phyloP scores from a whole-genome alignment of 2,113 vertebrate species.

The Meleagris gallopavo region DNA sequence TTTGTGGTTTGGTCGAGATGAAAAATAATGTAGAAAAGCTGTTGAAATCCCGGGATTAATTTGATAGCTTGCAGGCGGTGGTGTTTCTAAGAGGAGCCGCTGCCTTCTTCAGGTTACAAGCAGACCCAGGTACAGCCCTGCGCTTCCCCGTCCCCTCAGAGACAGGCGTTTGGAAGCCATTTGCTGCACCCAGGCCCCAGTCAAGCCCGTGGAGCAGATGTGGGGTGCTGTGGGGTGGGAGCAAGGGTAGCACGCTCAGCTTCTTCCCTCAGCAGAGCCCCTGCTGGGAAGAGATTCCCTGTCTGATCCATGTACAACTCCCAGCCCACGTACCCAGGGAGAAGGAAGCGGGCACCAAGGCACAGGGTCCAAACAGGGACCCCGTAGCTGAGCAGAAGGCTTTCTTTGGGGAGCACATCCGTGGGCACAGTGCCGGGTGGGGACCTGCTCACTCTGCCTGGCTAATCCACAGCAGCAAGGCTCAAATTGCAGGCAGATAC shows the following conservation, averaged over 20 bases:
- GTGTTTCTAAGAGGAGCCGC: conserved; percentile 42
- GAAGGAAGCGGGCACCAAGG: rapidly evolving
- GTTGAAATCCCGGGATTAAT: conserved; percentile 73
- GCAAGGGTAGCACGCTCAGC: no score
- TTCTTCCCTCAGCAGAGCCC: no score
- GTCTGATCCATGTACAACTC: rapidly evolving
- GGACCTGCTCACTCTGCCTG: neutral
- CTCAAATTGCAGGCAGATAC: neutral
- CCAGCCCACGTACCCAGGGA: neutral
- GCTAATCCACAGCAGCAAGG: neutral
- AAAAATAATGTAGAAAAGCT: conserved; percentile 79
- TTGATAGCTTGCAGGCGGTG: conserved; percentile 65
- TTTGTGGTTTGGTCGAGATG: conserved; percentile 73
- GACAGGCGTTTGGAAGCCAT: conserved; percentile 53
- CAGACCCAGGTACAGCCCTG: conserved; percentile 44
- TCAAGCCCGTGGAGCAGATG: rapidly evolving
- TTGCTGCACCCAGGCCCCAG: neutral
- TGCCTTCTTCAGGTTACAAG: conserved; percentile 32
- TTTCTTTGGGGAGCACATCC: no score
- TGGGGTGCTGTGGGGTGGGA: conserved; percentile 9
- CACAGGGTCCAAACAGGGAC: neutral
- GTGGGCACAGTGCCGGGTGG: no score
- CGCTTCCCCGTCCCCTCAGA: neutral
- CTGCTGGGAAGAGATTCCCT: neutral
- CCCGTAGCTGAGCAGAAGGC: no score